A percentile compares a stretch with the other conserved stretches of the same genome.
Evolutionary conservation across 2,113 vertebrate species (phyloP).

Genomic region (Nothobranchius kuhntae): DNA sequence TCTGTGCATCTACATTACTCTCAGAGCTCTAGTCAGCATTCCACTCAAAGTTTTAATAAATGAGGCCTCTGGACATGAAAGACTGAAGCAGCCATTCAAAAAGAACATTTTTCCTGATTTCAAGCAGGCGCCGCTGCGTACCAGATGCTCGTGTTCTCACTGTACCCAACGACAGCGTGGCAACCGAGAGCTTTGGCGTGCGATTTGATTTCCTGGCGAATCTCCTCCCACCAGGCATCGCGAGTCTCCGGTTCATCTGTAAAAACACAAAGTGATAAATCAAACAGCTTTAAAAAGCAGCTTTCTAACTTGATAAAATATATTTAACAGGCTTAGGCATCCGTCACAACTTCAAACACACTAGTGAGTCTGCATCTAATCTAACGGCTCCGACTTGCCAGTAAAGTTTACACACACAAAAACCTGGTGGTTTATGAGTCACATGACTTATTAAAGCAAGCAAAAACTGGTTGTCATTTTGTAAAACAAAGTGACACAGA

Average conservation of each 20-base stretch:
- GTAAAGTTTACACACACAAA: slow-evolving; percentile 36
- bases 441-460: slow-evolving; percentile 63
- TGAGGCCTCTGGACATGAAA: neutral
- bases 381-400: slow-evolving; percentile 41
- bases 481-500: slow-evolving; percentile 55
- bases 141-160: slow-evolving; percentile 99
- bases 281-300: slow-evolving; percentile 17
- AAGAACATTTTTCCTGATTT: neutral
- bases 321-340: neutral
- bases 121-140: slow-evolving; percentile 58
- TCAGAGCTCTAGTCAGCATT: no score
- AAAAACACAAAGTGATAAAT: slow-evolving; percentile 74
- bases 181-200: slow-evolving; percentile 98
- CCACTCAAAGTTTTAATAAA: no score
- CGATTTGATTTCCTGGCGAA: slow-evolving; percentile 99
- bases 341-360: slow-evolving; percentile 12
- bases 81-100: neutral
- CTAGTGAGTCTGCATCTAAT: neutral
- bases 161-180: slow-evolving; percentile 97
- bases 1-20: no score
- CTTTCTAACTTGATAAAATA: neutral
- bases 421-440: slow-evolving; percentile 46
- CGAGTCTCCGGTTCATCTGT: slow-evolving; percentile 98
- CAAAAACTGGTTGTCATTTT: slow-evolving; percentile 55
- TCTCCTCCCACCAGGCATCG: slow-evolving; percentile 99